These are phyloP conservation scores for Drosophila paulistorum DNA, from an alignment of 1,140 invertebrate genomes.

Conservation along the genomic window DNA sequence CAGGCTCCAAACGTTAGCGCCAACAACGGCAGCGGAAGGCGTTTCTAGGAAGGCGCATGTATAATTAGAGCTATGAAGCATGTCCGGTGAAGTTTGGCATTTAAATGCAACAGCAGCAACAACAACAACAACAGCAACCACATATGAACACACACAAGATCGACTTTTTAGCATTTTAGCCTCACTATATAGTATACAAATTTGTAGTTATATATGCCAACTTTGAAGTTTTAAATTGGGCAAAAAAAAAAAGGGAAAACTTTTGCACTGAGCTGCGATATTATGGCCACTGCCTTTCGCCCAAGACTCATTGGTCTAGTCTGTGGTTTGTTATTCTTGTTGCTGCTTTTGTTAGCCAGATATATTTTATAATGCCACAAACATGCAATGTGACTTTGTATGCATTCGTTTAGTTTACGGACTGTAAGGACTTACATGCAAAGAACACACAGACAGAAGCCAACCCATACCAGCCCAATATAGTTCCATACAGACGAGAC, in stretches of 20 bases:
- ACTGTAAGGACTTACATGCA: slow-evolving; percentile 57
- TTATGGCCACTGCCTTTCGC: slow-evolving; percentile 13
- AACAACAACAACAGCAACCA: slow-evolving; percentile 22
- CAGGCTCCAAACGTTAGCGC: neutral
- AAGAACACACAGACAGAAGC: slow-evolving; percentile 35
- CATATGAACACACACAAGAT: slow-evolving; percentile 35
- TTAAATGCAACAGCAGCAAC: slow-evolving; percentile 67
- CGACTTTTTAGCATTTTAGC: slow-evolving; percentile 43
- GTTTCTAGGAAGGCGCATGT: slow-evolving; percentile 75
- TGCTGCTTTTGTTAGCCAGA: slow-evolving; percentile 46
- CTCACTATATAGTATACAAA: neutral
- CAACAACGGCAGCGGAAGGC: slow-evolving; percentile 49
- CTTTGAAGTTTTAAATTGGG: slow-evolving; percentile 36
- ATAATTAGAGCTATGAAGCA: slow-evolving; percentile 82
- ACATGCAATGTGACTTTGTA: slow-evolving; percentile 66
- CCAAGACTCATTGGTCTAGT: neutral
- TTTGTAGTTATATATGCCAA: slow-evolving; percentile 17
- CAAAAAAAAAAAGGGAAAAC: neutral
- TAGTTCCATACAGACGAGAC: neutral
- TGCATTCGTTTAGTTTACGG: slow-evolving; percentile 55
- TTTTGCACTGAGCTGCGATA: slow-evolving; percentile 4
- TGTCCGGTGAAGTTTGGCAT: slow-evolving; percentile 81
- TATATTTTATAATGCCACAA: slow-evolving; percentile 77
- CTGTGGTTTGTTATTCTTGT: neutral
- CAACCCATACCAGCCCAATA: neutral